phyloP scores from a whole-genome alignment of 92 coral and sea anemone species.

The Anthopleura xanthogrammica region DNA sequence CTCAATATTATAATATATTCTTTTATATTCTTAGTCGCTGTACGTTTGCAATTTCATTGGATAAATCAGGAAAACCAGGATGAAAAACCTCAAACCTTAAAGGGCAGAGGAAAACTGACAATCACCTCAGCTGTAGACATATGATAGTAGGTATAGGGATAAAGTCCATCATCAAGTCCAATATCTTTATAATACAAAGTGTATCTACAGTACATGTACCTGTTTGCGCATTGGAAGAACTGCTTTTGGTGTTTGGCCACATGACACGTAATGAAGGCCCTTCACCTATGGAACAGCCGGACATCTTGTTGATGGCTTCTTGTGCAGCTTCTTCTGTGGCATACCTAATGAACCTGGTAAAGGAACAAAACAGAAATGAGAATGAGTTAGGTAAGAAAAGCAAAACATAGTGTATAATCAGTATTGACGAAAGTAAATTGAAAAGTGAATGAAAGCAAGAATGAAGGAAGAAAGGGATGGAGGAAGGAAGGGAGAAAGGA shows the following conservation, averaged over 20 bases:
- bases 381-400: background rate
- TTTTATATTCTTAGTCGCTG: too few relatives aligned
- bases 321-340: conserved; percentile 65
- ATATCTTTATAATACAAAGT: too few relatives aligned
- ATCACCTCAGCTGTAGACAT: too few relatives aligned
- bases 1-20: too few relatives aligned
- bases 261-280: conserved; percentile 60
- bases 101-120: too few relatives aligned
- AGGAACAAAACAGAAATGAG: background rate
- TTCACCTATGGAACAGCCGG: conserved; percentile 51
- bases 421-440: background rate
- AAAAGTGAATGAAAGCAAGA: too few relatives aligned
- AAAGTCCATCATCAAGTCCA: too few relatives aligned
- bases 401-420: background rate
- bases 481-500: too few relatives aligned
- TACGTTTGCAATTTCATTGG: too few relatives aligned
- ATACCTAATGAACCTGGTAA: conserved; percentile 68
- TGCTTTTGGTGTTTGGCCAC: conserved; percentile 38
- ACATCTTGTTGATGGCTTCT: conserved; percentile 60
- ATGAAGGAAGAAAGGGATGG: too few relatives aligned
- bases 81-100: too few relatives aligned
- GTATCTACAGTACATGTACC: background rate
- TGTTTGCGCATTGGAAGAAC: conserved; percentile 1
- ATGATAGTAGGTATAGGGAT: too few relatives aligned
- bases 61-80: background rate